A percentile compares a stretch with the other conserved stretches of the same genome.
Evolutionary conservation across 2,797 vertebrate species (phyloP).

Genomic region (Pempheris klunzingeri): DNA sequence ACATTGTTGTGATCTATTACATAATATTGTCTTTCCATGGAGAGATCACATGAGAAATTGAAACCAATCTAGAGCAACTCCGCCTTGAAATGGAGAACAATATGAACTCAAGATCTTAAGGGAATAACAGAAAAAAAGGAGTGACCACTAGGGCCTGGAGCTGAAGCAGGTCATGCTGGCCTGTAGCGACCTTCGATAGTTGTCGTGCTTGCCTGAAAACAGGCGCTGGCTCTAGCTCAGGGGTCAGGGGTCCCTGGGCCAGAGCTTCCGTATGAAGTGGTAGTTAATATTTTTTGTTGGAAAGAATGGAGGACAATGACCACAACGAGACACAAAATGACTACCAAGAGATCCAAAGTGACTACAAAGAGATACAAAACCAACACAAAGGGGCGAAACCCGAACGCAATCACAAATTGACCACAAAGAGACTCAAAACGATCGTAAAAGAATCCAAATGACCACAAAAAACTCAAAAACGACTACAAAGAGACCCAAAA

Average conservation of each 20-base stretch:
- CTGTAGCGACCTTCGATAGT: no score
- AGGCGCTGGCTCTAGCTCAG: no score
- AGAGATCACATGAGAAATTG: conserved; percentile 3
- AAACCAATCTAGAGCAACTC: background rate
- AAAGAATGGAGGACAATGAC: no score
- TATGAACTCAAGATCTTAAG: no score
- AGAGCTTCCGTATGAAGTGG: background rate
- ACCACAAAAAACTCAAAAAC: no score
- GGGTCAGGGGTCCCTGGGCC: background rate
- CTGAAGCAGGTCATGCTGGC: no score
- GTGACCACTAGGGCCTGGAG: no score
- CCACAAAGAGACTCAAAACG: background rate
- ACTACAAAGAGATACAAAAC: background rate
- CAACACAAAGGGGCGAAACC: background rate
- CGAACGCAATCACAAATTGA: background rate
- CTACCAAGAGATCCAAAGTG: no score
- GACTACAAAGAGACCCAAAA: background rate
- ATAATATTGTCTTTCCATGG: background rate
- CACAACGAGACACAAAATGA: no score
- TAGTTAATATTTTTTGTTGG: background rate
- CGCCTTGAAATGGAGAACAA: background rate
- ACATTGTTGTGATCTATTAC: conserved; percentile 3
- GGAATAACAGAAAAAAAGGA: no score
- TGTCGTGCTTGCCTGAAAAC: no score
- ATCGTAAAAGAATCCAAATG: no score